Evolutionary conservation across 2,888 invertebrate species (phyloP).

Genomic region (Xestia c-nigrum): DNA sequence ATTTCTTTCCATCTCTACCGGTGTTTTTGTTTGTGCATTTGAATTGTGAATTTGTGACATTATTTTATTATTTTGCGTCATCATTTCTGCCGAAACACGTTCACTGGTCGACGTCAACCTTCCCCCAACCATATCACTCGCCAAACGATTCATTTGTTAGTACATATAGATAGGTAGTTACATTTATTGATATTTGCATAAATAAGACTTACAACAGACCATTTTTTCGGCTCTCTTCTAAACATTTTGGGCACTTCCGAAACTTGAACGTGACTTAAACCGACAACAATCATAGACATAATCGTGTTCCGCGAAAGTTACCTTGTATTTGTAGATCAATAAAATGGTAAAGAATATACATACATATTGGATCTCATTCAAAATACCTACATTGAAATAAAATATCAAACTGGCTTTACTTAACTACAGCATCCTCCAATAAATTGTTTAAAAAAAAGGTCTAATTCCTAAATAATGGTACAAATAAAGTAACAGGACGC

Average conservation of each 20-base stretch:
- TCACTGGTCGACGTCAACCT: background rate
- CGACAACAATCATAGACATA: constrained; percentile 1
- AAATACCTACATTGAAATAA: constrained; percentile 5
- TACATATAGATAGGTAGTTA: background rate
- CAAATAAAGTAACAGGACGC: constrained; percentile 59
- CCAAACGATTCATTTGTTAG: background rate
- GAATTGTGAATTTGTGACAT: background rate
- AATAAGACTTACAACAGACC: background rate
- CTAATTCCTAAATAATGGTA: constrained; percentile 56
- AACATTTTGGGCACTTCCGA: background rate
- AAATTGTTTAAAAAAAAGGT: constrained; percentile 46
- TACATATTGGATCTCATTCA: background rate
- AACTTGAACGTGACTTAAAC: constrained; percentile 20
- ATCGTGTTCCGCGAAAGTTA: constrained; percentile 9
- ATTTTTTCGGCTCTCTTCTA: background rate
- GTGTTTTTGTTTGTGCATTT: background rate
- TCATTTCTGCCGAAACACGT: background rate
- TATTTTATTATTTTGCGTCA: constrained; percentile 13
- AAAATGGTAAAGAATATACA: background rate
- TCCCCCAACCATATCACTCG: background rate
- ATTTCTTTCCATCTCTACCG: too few species aligned
- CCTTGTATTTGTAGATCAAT: background rate
- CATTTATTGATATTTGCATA: background rate
- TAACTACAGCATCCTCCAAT: constrained; percentile 43
- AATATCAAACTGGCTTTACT: constrained; percentile 6